phyloP scores from a whole-genome alignment of 2,888 invertebrate species.

The Drosophila demipolita region DNA sequence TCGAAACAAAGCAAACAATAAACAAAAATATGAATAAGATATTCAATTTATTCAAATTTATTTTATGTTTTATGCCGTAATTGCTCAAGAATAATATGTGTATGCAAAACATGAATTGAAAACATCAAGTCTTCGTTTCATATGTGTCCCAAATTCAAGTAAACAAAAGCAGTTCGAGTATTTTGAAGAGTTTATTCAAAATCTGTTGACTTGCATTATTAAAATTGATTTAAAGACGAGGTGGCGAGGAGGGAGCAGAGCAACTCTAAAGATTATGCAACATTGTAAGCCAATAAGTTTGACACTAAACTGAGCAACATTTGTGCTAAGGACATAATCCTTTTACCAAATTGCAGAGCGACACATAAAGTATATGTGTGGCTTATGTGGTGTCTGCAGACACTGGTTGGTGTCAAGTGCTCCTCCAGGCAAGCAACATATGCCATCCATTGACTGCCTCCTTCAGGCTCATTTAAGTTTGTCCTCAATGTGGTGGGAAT shows the following conservation, averaged over 20 bases:
- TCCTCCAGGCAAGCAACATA: constrained; percentile 9
- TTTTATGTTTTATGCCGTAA: neutral
- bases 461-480: constrained; percentile 24
- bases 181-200: constrained; percentile 14
- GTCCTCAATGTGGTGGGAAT: constrained; percentile 3
- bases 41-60: neutral
- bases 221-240: constrained; percentile 34
- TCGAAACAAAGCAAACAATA: neutral
- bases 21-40: neutral
- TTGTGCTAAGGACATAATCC: constrained; percentile 47
- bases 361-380: neutral
- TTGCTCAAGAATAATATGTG: neutral
- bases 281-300: constrained; percentile 21
- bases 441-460: constrained; percentile 20
- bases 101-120: neutral
- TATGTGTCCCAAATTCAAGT: constrained; percentile 22
- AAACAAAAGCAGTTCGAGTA: constrained; percentile 4
- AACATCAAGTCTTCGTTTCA: neutral
- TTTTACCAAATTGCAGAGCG: constrained; percentile 35
- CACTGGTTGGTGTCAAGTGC: neutral
- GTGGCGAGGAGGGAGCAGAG: neutral
- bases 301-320: constrained; percentile 27
- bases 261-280: constrained; percentile 32
- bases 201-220: constrained; percentile 17
- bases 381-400: constrained; percentile 3